Conservation (phyloP, 2,113 vertebrate genomes). For the Riparia riparia region DNA sequence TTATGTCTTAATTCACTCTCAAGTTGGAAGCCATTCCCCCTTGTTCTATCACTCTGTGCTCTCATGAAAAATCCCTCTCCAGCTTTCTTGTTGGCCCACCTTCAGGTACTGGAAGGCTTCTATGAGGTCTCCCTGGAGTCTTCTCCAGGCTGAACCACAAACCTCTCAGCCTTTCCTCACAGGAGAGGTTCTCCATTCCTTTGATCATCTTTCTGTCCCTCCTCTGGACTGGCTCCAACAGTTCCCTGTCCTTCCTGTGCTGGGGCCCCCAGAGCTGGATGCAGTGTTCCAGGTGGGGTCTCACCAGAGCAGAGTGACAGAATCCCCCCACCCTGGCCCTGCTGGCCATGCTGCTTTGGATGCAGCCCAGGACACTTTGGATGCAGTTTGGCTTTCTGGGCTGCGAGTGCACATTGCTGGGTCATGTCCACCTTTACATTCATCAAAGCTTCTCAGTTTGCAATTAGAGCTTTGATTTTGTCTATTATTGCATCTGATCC, state of each 20-base stretch:
- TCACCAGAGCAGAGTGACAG: neutral
- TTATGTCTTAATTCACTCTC: neutral
- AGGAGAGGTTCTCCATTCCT: neutral
- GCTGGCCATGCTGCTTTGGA: accelerated
- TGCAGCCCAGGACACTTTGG: neutral
- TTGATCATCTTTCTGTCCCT: neutral
- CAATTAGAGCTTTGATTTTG: neutral
- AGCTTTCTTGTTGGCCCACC: neutral
- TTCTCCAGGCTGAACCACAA: neutral
- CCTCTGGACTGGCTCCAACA: accelerated
- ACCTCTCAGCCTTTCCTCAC: neutral
- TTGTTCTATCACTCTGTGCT: neutral
- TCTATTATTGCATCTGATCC: neutral
- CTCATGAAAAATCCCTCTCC: neutral
- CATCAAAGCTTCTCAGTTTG: neutral
- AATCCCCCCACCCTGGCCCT: accelerated
- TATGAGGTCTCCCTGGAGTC: neutral
- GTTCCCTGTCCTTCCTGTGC: accelerated
- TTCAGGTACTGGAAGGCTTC: neutral
- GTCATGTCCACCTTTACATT: neutral
- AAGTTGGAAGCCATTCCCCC: neutral
- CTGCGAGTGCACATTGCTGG: accelerated
- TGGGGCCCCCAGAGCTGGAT: accelerated
- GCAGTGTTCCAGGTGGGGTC: neutral
- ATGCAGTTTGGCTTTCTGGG: neutral